Conservation (phyloP, 2,888 invertebrate species). For the Scrobipalpa costella region DNA sequence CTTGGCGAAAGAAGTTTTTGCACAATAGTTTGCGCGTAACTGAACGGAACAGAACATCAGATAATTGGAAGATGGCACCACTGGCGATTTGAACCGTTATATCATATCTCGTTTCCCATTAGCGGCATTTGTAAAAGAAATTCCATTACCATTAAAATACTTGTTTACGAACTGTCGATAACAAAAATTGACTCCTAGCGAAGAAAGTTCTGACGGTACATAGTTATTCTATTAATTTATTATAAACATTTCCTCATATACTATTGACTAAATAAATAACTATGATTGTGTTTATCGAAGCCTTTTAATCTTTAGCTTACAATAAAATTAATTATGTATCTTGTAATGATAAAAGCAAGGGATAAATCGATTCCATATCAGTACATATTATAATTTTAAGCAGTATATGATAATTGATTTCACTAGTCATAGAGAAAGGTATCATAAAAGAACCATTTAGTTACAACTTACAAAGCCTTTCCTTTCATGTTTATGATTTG, state of each 20-base stretch:
- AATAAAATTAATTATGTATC: too few species aligned
- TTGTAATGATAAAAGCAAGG: too few species aligned
- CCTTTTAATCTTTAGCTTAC: too few species aligned
- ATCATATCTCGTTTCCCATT: conserved; percentile 16
- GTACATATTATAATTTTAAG: too few species aligned
- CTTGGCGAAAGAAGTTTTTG: neutral
- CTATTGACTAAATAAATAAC: too few species aligned
- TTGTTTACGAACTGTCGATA: conserved; percentile 7
- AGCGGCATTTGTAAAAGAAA: conserved; percentile 19
- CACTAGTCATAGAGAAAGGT: too few species aligned
- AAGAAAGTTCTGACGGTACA: neutral
- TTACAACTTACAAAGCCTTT: neutral
- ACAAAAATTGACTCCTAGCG: neutral
- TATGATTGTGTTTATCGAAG: too few species aligned
- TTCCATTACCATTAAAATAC: conserved; percentile 11
- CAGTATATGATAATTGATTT: too few species aligned
- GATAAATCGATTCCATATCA: too few species aligned
- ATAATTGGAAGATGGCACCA: neutral
- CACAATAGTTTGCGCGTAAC: neutral
- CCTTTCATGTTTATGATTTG: conserved; percentile 53
- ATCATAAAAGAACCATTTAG: neutral
- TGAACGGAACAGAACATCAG: conserved; percentile 1
- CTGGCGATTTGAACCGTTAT: conserved; percentile 12
- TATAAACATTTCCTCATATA: too few species aligned
- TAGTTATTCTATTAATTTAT: neutral